Evolutionary conservation across 2,888 invertebrate species (phyloP).

Genomic region (Heterodera filipjevi): DNA sequence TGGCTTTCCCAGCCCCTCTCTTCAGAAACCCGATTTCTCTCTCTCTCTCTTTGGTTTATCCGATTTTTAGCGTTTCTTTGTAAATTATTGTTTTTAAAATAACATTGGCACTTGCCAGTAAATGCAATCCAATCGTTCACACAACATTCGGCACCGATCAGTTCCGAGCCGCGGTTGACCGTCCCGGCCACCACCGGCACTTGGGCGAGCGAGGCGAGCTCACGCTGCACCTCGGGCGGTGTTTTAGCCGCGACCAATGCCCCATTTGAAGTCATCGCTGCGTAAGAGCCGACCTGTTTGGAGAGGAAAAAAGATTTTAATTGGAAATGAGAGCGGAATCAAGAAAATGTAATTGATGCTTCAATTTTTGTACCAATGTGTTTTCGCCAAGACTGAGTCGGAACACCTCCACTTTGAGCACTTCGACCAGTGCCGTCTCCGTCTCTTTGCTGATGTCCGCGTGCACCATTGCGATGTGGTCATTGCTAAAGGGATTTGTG

Average conservation of each 20-base stretch:
- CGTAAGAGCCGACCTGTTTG: constrained; percentile 83
- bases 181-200: constrained; percentile 81
- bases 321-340: too few relatives aligned
- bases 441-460: constrained; percentile 92
- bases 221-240: constrained; percentile 88
- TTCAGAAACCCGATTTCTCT: too few relatives aligned
- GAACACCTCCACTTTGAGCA: constrained; percentile 92
- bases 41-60: too few relatives aligned
- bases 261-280: constrained; percentile 90
- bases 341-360: too few relatives aligned
- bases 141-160: constrained; percentile 86
- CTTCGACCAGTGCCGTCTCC: constrained; percentile 88
- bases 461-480: constrained; percentile 97
- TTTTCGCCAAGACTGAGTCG: constrained; percentile 92
- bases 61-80: too few relatives aligned
- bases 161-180: constrained; percentile 93
- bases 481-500: constrained; percentile 74
- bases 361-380: too few relatives aligned
- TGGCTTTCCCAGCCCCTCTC: too few relatives aligned
- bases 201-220: constrained; percentile 91
- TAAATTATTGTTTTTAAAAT: too few relatives aligned
- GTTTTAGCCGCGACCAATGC: constrained; percentile 96
- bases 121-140: constrained; percentile 89
- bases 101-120: not conserved
- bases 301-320: not conserved